These are phyloP conservation scores for Lasiommata megera DNA, from an alignment of 2,888 invertebrate species.

Conservation along the genomic window DNA sequence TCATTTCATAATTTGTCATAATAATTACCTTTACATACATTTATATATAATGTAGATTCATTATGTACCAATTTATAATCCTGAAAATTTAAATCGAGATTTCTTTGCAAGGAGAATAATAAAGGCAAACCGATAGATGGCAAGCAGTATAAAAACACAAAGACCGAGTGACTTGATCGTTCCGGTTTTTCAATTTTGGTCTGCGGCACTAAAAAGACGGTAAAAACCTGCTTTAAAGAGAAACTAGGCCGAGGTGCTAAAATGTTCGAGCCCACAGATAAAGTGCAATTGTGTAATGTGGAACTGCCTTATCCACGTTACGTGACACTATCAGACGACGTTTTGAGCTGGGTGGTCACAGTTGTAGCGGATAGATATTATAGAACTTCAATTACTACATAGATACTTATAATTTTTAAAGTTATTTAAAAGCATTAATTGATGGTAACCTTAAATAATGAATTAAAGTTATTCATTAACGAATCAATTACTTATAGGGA, in stretches of 20 bases:
- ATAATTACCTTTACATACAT: too few species aligned
- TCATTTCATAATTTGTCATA: too few species aligned
- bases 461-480: too few species aligned
- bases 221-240: constrained; percentile 8
- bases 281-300: constrained; percentile 29
- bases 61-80: background rate
- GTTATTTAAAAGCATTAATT: background rate
- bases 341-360: constrained; percentile 18
- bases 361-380: constrained; percentile 11
- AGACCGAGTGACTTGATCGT: constrained; percentile 1
- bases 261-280: constrained; percentile 23
- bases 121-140: background rate
- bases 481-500: too few species aligned
- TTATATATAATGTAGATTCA: too few species aligned
- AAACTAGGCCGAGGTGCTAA: constrained; percentile 20
- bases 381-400: too few species aligned
- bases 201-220: constrained; percentile 3
- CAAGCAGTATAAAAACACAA: background rate
- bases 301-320: constrained; percentile 28
- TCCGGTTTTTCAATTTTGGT: constrained; percentile 5
- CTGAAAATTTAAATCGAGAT: background rate
- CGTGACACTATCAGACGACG: constrained; percentile 29
- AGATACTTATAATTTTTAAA: too few species aligned
- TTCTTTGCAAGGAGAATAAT: background rate
- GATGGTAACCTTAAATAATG: too few species aligned